These are phyloP conservation scores for Craterocephalus amniculus DNA, from an alignment of 2,797 vertebrate genomes.

Conservation along the genomic window DNA sequence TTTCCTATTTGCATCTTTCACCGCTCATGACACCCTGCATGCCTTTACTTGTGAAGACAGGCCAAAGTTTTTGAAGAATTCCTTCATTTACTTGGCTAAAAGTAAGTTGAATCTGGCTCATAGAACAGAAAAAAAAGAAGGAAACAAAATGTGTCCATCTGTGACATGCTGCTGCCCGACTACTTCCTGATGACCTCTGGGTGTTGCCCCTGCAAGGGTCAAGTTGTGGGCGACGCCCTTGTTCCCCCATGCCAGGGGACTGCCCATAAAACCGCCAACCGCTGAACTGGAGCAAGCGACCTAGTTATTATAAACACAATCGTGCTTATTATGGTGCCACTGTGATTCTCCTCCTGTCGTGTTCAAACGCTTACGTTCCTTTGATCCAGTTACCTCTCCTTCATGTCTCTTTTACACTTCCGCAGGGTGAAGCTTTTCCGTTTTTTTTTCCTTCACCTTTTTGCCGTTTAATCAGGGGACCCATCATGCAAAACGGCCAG, in stretches of 20 bases:
- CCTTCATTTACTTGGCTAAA: conserved; percentile 56
- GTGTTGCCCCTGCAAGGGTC: conserved; percentile 63
- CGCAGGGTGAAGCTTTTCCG: conserved; percentile 22
- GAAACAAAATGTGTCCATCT: conserved; percentile 42
- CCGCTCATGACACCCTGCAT: conserved; percentile 41
- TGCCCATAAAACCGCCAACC: conserved; percentile 68
- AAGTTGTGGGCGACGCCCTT: conserved; percentile 57
- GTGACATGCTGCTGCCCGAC: conserved; percentile 38
- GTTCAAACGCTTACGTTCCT: conserved; percentile 69
- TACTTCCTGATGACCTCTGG: conserved; percentile 78
- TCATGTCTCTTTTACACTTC: conserved; percentile 43
- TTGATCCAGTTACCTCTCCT: conserved; percentile 56
- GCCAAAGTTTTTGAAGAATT: conserved; percentile 65
- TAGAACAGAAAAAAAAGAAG: conserved; percentile 22
- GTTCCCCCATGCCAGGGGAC: conserved; percentile 51
- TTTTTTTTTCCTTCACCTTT: conserved; percentile 33
- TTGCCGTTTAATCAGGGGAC: not conserved
- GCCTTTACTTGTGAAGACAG: conserved; percentile 63
- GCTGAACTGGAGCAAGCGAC: conserved; percentile 65
- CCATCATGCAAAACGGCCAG: conserved; percentile 63
- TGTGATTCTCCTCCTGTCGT: conserved; percentile 63
- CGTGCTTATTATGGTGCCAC: conserved; percentile 73
- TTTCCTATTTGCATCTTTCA: conserved; percentile 53
- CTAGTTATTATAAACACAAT: conserved; percentile 74
- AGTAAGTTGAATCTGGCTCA: conserved; percentile 44